Evolutionary conservation across 2,888 invertebrate species (phyloP).

Genomic region (Ypsolopha sequella): DNA sequence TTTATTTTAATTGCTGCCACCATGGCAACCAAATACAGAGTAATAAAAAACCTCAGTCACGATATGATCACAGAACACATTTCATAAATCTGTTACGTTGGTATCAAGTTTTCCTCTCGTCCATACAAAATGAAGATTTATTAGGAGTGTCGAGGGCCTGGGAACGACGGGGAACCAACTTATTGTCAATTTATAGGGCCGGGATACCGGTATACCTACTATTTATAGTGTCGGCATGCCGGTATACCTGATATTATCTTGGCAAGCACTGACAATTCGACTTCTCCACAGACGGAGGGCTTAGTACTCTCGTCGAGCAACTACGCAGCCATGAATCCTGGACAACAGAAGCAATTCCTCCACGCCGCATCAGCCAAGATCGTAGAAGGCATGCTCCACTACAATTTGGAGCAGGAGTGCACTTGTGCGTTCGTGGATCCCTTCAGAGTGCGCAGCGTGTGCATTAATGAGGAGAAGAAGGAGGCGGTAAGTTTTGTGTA

Average conservation of each 20-base stretch:
- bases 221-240: neutral
- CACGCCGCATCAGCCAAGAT: conserved; percentile 63
- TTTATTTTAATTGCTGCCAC: too few relatives aligned
- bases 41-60: too few relatives aligned
- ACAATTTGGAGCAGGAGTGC: conserved; percentile 55
- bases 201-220: too few relatives aligned
- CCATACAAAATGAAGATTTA: too few relatives aligned
- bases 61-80: too few relatives aligned
- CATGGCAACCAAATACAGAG: too few relatives aligned
- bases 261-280: too few relatives aligned
- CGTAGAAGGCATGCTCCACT: conserved; percentile 37
- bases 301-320: conserved; percentile 74
- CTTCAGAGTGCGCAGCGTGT: conserved; percentile 39
- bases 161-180: too few relatives aligned
- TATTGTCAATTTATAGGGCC: too few relatives aligned
- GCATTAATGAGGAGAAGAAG: conserved; percentile 42
- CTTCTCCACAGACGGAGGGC: conserved; percentile 67
- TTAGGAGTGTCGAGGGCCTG: too few relatives aligned
- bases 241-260: neutral
- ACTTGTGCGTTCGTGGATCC: conserved; percentile 37
- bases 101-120: too few relatives aligned
- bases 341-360: conserved; percentile 72
- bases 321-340: conserved; percentile 65
- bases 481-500: conserved; percentile 32
- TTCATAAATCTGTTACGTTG: too few relatives aligned